Conservation (phyloP, 2,888 invertebrate species). For the Campoletis raptor region DNA sequence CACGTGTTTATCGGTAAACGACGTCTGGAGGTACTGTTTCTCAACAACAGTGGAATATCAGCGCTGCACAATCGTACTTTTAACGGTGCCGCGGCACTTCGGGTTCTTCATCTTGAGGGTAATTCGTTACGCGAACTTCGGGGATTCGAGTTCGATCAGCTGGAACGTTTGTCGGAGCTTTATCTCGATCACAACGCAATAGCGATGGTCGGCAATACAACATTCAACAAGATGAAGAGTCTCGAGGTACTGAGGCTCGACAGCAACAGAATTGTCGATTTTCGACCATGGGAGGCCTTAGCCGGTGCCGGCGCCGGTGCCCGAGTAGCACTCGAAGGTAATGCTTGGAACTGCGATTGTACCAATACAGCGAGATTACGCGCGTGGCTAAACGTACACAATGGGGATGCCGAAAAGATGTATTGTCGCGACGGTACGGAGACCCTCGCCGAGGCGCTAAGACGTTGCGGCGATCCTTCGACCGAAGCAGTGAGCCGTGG, state of each 20-base stretch:
- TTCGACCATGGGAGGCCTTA: constrained; percentile 90
- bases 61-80: constrained; percentile 93
- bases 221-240: constrained; percentile 90
- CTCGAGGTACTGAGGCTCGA: constrained; percentile 91
- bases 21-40: constrained; percentile 91
- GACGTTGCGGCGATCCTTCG: constrained; percentile 88
- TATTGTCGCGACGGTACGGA: constrained; percentile 88
- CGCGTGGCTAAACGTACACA: constrained; percentile 90
- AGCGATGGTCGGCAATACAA: constrained; percentile 90
- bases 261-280: constrained; percentile 92
- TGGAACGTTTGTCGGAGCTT: constrained; percentile 90
- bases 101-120: constrained; percentile 91
- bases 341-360: constrained; percentile 95
- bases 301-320: constrained; percentile 86
- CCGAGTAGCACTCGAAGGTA: constrained; percentile 90
- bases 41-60: constrained; percentile 92
- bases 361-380: constrained; percentile 89
- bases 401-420: constrained; percentile 90
- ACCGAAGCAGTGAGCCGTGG: constrained; percentile 89
- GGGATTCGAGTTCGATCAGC: constrained; percentile 92
- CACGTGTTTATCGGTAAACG: constrained; percentile 95
- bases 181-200: constrained; percentile 92
- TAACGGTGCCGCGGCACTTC: constrained; percentile 91
- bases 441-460: constrained; percentile 86
- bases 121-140: constrained; percentile 90